Percentiles rank a stretch among this genome's conserved stretches.
These are phyloP conservation scores for Puntigrus tetrazona DNA, from an alignment of 2,113 vertebrate genomes.

Conservation along the genomic window DNA sequence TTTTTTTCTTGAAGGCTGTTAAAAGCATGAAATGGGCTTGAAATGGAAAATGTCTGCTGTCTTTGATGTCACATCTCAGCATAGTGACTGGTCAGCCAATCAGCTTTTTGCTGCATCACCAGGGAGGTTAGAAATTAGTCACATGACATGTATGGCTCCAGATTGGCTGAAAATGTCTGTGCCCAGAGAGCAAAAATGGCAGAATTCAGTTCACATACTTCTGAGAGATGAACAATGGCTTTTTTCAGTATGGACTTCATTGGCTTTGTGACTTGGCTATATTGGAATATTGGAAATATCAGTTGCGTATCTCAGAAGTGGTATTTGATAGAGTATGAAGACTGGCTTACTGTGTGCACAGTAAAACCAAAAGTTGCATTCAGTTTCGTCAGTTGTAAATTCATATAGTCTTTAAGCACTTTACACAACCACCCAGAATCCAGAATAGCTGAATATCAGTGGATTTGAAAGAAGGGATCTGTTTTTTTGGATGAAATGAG, in stretches of 20 bases:
- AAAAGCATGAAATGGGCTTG: neutral
- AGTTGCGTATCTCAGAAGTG: neutral
- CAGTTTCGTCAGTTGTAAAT: neutral
- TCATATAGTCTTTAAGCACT: neutral
- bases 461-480: slow-evolving; percentile 3
- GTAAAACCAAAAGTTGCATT: neutral
- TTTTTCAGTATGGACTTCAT: neutral
- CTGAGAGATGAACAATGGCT: neutral
- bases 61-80: neutral
- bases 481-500: slow-evolving; percentile 28
- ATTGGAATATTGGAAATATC: too few relatives aligned
- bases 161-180: neutral
- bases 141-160: neutral
- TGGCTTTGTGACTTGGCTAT: neutral
- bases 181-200: neutral
- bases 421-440: neutral
- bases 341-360: neutral
- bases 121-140: neutral
- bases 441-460: neutral
- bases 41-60: neutral
- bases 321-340: neutral
- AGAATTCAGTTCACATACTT: neutral
- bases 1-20: neutral
- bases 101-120: neutral
- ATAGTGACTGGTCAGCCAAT: neutral